Evolutionary conservation across 92 coral and sea anemone genomes (phyloP), one percentile per base, ranked within the genome.

Genomic region (Umimayanthus chanpuru): DNA sequence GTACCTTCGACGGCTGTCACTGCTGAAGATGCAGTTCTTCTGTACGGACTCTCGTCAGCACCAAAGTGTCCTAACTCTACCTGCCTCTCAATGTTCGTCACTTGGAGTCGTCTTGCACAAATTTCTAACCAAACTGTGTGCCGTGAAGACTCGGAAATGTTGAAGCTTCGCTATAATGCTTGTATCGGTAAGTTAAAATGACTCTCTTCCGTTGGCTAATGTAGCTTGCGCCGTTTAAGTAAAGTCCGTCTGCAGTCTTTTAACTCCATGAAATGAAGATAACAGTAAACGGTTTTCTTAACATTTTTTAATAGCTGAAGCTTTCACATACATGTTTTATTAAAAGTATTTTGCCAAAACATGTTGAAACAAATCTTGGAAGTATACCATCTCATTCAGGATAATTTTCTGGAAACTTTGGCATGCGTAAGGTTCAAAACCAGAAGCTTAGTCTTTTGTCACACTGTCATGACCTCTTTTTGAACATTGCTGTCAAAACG

Each of bases 151-250:
- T 41, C 76, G 7, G 43, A 43, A n/a, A 44, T 28, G 41, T 18
- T 83, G 76, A 43, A 26, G 64, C 79, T 83, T 44, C 87, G 87
- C 11, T 83, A 70, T 44, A 83, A 83, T 23, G 43, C 87, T 12
- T 83, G 87, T 28, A 50, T 32, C 32, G 87, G 87, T 83, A 83
- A 83, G 87, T 83, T 50, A 8, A 55, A 61, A 12, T 61, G 68
- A 4, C 68, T 5, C 21, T 23, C 29, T 78, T 8, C 1, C 41
- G 3, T 1, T 78, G 9, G 4, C 4, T 78, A 16, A 21, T 11
- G 30, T 49, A 0, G 26, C 2, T 25, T 47, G 50, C 25, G 80
- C 36, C 80, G 80, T 76, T 76, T 76, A 40, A 21, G 53, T 41
- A 40, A 43, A 40, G 80, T 1, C 21, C 12, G 55, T 38, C n/a